Base-by-base conservation (phyloP, 1,140 invertebrate genomes). In the Nasonia giraulti region DNA sequence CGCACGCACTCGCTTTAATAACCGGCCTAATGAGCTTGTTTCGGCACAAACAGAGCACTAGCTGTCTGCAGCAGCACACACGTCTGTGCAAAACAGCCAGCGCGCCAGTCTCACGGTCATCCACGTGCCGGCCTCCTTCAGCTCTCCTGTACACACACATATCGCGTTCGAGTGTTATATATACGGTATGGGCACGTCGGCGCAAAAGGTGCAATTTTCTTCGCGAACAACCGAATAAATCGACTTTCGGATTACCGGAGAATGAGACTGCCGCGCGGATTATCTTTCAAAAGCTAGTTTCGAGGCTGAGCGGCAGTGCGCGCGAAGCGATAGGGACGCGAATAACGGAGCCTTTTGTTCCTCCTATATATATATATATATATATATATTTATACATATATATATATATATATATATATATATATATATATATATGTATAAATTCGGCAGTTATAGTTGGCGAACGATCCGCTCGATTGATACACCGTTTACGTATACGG, bases 11-110 rank as follows among this genome's bases (percentile, higher is more conserved):
- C 44, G 44, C 10, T 27, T 77, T 50, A 77, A 77, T 31, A 77
- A 77, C 44, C 44, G 44, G 40, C 12, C 75, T 77, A 77, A 77
- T 77, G 75, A 77, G 75, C 44, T 77, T 77, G 75, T 77, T 77
- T 50, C 27, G 37, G 12, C 1, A 6, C 55, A n/a, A 20, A 62
- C 55, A 62, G 27, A 27, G 55, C 1, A 17, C 55, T 7, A n/a
- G 14, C 55, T 62, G 55, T 62, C 55, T 62, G 55, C 55, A 62
- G 20, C 55, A 62, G 55, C 14, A 62, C 20, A n/a, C 50, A 62
- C 50, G 11, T 55, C 50, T 55, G 50, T 17, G 12, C 50, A 55
- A 55, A 55, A 55, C 12, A 55, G 55, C 20, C 55, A 0, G 50
- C 14, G 17, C 50, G 47, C 47, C 47, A 20, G 14, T 37, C 33